Conservation (phyloP, 2,113 vertebrate species). For the Gymnobelideus leadbeateri region DNA sequence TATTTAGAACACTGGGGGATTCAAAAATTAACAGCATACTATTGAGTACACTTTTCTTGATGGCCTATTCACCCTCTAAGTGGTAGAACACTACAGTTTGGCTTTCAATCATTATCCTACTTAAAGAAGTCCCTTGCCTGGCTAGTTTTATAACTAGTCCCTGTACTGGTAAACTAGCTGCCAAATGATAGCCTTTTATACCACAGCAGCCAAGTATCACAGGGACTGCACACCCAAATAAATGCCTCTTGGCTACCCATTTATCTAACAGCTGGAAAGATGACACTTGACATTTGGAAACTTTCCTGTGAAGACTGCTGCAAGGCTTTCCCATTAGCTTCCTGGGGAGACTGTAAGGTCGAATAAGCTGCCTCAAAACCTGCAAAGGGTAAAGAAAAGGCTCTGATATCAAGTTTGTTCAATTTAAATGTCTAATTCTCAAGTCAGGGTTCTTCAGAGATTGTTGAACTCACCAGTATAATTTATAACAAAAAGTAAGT, state of each 20-base stretch:
- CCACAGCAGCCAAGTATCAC: slow-evolving; percentile 83
- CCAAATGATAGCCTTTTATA: slow-evolving; percentile 82
- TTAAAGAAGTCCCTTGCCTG: slow-evolving; percentile 63
- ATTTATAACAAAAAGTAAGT: slow-evolving; percentile 48
- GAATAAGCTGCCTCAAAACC: slow-evolving; percentile 87
- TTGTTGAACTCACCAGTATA: slow-evolving; percentile 65
- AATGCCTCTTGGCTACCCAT: slow-evolving; percentile 87
- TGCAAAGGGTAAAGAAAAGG: slow-evolving; percentile 86
- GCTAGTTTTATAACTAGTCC: slow-evolving; percentile 69
- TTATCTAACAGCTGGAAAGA: slow-evolving; percentile 90
- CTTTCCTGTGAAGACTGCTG: slow-evolving; percentile 86
- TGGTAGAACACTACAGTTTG: not conserved
- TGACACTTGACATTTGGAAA: slow-evolving; percentile 89
- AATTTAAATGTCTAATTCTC: slow-evolving; percentile 85
- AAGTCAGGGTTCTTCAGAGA: slow-evolving; percentile 81
- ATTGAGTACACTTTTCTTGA: slow-evolving; percentile 14
- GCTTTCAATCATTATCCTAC: slow-evolving; percentile 65
- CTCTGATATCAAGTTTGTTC: slow-evolving; percentile 78
- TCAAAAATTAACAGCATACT: slow-evolving; percentile 60
- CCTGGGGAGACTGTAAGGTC: slow-evolving; percentile 88
- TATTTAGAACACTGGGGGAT: slow-evolving; percentile 51
- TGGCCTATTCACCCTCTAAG: slow-evolving; percentile 25
- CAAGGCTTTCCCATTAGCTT: slow-evolving; percentile 89
- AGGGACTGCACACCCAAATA: slow-evolving; percentile 85
- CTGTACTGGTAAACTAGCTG: slow-evolving; percentile 76